phyloP scores from a whole-genome alignment of 23 tunicate genomes.

The Trididemnum nubilum region DNA sequence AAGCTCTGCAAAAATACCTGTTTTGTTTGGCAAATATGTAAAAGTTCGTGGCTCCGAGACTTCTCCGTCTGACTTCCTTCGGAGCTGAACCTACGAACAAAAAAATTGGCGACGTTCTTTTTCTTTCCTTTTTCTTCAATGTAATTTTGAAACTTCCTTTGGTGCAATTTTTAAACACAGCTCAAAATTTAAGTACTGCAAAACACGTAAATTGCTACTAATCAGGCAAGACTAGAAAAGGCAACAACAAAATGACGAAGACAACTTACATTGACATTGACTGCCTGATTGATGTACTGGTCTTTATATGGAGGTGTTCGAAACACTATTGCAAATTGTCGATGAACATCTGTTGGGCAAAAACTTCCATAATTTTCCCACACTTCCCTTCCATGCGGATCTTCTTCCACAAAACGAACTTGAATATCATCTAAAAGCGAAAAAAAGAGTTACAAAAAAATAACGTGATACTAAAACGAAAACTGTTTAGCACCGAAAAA shows the following conservation, averaged over 20 bases:
- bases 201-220: too few relatives aligned
- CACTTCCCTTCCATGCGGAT: constrained; percentile 55
- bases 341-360: constrained; percentile 90
- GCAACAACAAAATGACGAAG: too few relatives aligned
- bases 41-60: constrained; percentile 83
- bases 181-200: too few relatives aligned
- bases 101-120: too few relatives aligned
- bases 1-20: too few relatives aligned
- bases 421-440: constrained; percentile 93
- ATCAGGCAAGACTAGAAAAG: too few relatives aligned
- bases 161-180: too few relatives aligned
- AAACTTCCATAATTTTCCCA: constrained; percentile 85
- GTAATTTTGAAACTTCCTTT: too few relatives aligned
- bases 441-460: too few relatives aligned
- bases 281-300: constrained; percentile 51
- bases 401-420: constrained; percentile 78
- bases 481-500: too few relatives aligned
- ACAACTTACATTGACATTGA: constrained; percentile 75
- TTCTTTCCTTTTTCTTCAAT: too few relatives aligned
- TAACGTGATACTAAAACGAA: too few relatives aligned
- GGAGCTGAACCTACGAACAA: constrained; percentile 82
- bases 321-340: constrained; percentile 92
- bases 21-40: constrained; percentile 81
- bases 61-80: constrained; percentile 81
- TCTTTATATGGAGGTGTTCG: constrained; percentile 78